Base-by-base conservation (phyloP, 2,797 vertebrate species). In the Arctocebus calabarensis region DNA sequence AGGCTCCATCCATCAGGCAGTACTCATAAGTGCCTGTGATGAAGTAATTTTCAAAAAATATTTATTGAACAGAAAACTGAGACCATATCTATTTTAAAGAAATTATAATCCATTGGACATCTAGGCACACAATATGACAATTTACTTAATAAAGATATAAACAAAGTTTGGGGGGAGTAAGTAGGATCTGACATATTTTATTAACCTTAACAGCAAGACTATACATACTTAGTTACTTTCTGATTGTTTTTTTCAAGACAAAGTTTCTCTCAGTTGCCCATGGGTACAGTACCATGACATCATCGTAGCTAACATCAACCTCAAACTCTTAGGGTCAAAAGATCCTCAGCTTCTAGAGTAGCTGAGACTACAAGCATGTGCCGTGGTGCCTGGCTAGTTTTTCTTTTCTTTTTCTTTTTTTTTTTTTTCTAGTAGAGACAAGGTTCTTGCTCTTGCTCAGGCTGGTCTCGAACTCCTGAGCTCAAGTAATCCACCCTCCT, bases 21-120 rank as follows among this genome's bases (percentile, higher is more conserved):
- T 14, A 43, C 13, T 52, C 17, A 27, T 27, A 29, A 37, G 11
- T 55, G 23, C 14, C 55, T 79, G 27, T 9, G n/a, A 68, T 40
- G 66, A 64, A 85, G 29, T 16, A 13, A 78, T 43, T 68, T 78
- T 55, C 43, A 62, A 84, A 19, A 68, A 89, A 32, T 92, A 66
- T 3, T 40, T 91, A 68, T 22, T 79, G 37, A 70, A n/a, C 66
- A 37, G 73, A 90, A 95, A 14, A 92, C 55, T 71, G 57, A 96
- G 4, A 81, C 2, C 6, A 55, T 4, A 68, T 78, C 11, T 82
- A 14, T 34, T 19, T 64, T 68, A 85, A 86, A 64, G 9, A 82
- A 74, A 40, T 32, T 85, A 45, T 34, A 71, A 62, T 29, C 27
- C 16, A 62, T 2, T 43, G 16, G 13, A 27, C 14, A 86, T 27